Base-by-base conservation (phyloP, 2,888 invertebrate genomes). In the Tigriopus californicus region DNA sequence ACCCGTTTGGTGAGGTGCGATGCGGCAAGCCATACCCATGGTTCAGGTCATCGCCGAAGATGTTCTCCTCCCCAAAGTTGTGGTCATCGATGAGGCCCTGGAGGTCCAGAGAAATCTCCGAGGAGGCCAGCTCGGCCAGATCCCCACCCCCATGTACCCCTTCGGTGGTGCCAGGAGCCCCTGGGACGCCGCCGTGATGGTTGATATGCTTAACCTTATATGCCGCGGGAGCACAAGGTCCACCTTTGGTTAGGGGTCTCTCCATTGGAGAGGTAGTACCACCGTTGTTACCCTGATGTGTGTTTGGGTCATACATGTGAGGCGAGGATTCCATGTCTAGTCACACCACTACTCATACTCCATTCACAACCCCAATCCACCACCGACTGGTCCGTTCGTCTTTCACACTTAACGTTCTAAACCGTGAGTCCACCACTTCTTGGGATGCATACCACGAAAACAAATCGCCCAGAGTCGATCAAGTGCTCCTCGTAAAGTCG, bases 41-140 rank as follows among this genome's bases (percentile, higher is more conserved):
- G 83, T 61, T 52, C 22, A 89, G 76, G 70, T 90, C 86, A 69
- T 90, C 90, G 66, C 81, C 81, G 71, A 90, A 83, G 47, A 90
- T 76, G 41, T 85, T 85, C 66, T 89, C 87, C 67, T 83, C 80
- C 55, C 66, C 66, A 74, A 90, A 89, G 74, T 88, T 87, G 40
- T 78, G 76, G 71, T 90, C 90, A 74, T 90, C 89, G 69, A 92
- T 90, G 67, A 92, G 78, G 71, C 87, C 85, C 69, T 91, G 89
- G 64, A 92, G 76, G 69, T 92, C 91, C 68, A 92, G 76, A 64
- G 88, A 87, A 70, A 91, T 88, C 73, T 92, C 92, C 65, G 89
- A 87, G 61, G 85, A 85, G 71, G 88, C 89, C 67, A 92, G 78
- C 71, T 90, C 90, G 69, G 85, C 84, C 62, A 90, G 74, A 69